A percentile compares a stretch with the other conserved stretches of the same genome.
These are phyloP conservation scores for Actinia tenebrosa DNA, from an alignment of 64 coral and sea anemone species.

Conservation along the genomic window DNA sequence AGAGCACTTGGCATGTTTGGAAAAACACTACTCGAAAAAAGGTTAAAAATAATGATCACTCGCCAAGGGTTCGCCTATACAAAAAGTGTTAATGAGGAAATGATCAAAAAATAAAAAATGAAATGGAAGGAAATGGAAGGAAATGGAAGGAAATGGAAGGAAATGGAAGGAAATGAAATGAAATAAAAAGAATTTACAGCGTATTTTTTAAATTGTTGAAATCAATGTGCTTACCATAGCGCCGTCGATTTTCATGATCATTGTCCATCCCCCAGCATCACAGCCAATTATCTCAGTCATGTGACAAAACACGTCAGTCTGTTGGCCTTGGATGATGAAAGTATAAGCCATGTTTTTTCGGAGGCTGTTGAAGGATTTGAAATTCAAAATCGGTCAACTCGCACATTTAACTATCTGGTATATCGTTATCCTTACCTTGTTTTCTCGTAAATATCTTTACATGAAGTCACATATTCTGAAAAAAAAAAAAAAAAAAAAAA, in stretches of 20 bases:
- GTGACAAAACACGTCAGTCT: background rate
- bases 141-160: too few species aligned
- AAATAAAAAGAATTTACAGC: too few species aligned
- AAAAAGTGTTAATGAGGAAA: too few species aligned
- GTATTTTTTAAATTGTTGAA: background rate
- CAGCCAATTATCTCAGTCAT: slow-evolving; percentile 3
- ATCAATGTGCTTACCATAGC: background rate
- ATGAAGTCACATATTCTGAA: background rate
- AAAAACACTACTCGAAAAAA: too few species aligned
- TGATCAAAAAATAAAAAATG: too few species aligned
- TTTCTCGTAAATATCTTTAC: background rate
- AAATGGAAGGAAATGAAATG: too few species aligned
- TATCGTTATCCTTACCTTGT: background rate
- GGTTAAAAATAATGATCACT: too few species aligned
- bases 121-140: too few species aligned
- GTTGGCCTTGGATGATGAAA: background rate
- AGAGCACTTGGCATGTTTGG: too few species aligned
- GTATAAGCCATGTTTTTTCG: background rate
- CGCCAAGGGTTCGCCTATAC: too few species aligned
- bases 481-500: background rate
- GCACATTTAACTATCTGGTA: background rate
- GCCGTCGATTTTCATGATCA: slow-evolving; percentile 48
- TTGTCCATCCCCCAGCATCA: slow-evolving; percentile 34
- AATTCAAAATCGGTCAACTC: background rate
- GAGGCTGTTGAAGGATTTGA: background rate